phyloP scores from a whole-genome alignment of 1,140 invertebrate genomes.

The Drosophila pruinosa region DNA sequence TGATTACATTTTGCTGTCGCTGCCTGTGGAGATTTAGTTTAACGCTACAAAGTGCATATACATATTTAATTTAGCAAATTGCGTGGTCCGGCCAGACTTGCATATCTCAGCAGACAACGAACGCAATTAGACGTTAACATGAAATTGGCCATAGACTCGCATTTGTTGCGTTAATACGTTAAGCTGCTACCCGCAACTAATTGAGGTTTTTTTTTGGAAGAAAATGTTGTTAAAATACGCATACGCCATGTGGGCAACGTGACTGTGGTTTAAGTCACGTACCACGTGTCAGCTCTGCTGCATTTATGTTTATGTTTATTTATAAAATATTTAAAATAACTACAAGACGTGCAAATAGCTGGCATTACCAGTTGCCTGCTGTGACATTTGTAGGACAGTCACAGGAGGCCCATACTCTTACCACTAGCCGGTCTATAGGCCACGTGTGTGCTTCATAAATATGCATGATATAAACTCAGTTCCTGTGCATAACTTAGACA shows the following conservation, averaged over 20 bases:
- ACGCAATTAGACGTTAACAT: slow-evolving; percentile 27
- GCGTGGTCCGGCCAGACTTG: not conserved
- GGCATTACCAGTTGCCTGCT: slow-evolving; percentile 19
- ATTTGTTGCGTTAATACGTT: slow-evolving; percentile 42
- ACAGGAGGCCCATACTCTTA: not conserved
- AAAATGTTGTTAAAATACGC: slow-evolving; percentile 48
- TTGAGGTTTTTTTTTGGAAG: slow-evolving; percentile 30
- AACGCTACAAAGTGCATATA: slow-evolving; percentile 39
- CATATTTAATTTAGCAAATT: slow-evolving; percentile 21
- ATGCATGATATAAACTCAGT: slow-evolving; percentile 19
- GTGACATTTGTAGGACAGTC: slow-evolving; percentile 52
- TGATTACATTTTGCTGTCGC: slow-evolving; percentile 52
- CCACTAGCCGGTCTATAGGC: not conserved
- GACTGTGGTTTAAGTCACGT: slow-evolving; percentile 52
- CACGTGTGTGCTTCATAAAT: slow-evolving; percentile 16
- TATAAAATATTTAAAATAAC: slow-evolving; percentile 77
- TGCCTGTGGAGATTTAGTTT: slow-evolving; percentile 26
- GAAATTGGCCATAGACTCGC: slow-evolving; percentile 5
- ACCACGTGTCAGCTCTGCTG: slow-evolving; percentile 26
- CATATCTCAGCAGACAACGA: slow-evolving; percentile 8
- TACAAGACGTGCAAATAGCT: slow-evolving; percentile 71
- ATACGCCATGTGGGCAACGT: slow-evolving; percentile 54
- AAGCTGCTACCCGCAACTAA: slow-evolving; percentile 41
- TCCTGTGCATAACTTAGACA: slow-evolving; percentile 9
- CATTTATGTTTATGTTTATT: slow-evolving; percentile 73